Conservation (phyloP, 2,888 invertebrate genomes). For the Drosophila borealis region DNA sequence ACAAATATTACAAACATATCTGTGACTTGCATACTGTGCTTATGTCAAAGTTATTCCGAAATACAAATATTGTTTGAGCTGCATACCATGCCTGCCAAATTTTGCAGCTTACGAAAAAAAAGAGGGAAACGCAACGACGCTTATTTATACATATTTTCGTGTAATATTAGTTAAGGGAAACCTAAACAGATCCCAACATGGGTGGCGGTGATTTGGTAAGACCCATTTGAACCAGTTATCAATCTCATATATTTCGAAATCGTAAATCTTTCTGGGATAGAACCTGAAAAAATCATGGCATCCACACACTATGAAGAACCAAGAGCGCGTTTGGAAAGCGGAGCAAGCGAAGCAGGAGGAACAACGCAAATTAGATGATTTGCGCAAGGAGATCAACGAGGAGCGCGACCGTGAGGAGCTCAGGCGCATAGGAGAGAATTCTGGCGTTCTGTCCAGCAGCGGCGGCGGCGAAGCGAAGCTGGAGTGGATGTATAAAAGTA, state of each 20-base stretch:
- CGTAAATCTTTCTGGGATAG: slow-evolving; percentile 82
- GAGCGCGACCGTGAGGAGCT: slow-evolving; percentile 89
- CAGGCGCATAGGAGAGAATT: slow-evolving; percentile 87
- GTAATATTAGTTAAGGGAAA: not conserved
- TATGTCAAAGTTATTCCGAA: not conserved
- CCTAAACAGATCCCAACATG: slow-evolving; percentile 55
- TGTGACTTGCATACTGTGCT: not conserved
- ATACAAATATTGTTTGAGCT: not conserved
- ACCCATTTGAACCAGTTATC: not conserved
- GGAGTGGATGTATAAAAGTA: slow-evolving; percentile 95
- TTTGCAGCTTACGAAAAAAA: slow-evolving; percentile 1
- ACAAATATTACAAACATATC: not conserved
- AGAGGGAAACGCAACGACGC: slow-evolving; percentile 35
- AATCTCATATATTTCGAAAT: not conserved
- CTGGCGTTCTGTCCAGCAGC: slow-evolving; percentile 85
- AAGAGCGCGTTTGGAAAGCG: slow-evolving; percentile 92
- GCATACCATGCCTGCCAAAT: slow-evolving; percentile 18
- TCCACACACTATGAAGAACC: slow-evolving; percentile 91
- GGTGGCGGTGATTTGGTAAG: slow-evolving; percentile 83
- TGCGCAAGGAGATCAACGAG: slow-evolving; percentile 89
- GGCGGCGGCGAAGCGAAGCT: slow-evolving; percentile 87
- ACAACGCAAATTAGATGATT: slow-evolving; percentile 88
- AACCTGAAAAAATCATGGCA: slow-evolving; percentile 93
- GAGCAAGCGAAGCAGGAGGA: slow-evolving; percentile 90
- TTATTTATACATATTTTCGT: slow-evolving; percentile 7